A percentile compares a stretch with the other conserved stretches of the same genome.
These are phyloP conservation scores for Ophioninae sp. DNA, from an alignment of 2,888 invertebrate genomes.

Conservation along the genomic window DNA sequence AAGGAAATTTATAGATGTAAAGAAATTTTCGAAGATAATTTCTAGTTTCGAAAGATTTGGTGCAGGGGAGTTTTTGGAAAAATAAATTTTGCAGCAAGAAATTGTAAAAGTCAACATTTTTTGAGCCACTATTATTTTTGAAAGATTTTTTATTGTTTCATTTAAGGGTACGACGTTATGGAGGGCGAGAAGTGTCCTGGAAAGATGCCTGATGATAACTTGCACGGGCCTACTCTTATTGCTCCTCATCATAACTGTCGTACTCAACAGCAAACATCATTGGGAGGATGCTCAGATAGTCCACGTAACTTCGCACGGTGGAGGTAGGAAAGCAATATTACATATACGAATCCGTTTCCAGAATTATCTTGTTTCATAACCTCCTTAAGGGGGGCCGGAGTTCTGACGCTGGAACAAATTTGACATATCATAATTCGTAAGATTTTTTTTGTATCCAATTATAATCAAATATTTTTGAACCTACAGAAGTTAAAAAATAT, in stretches of 20 bases:
- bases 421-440: no score
- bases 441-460: not conserved
- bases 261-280: constrained; percentile 81
- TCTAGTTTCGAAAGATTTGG: not conserved
- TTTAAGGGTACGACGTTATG: constrained; percentile 88
- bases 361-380: not conserved
- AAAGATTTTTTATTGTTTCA: constrained; percentile 4
- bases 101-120: no score
- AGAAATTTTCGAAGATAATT: not conserved
- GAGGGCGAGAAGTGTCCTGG: constrained; percentile 87
- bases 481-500: constrained; percentile 1
- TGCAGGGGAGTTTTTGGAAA: not conserved
- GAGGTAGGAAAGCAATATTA: constrained; percentile 67
- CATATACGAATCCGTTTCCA: not conserved
- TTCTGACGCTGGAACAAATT: no score
- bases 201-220: constrained; percentile 86
- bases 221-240: constrained; percentile 83
- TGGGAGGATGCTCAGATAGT: constrained; percentile 76
- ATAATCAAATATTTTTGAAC: not conserved
- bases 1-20: not conserved
- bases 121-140: no score
- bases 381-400: not conserved
- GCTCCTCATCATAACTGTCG: constrained; percentile 84
- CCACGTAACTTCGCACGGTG: constrained; percentile 75
- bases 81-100: not conserved